Conservation (phyloP, 2,113 vertebrate genomes). For the Melanostigma gelatinosum region DNA sequence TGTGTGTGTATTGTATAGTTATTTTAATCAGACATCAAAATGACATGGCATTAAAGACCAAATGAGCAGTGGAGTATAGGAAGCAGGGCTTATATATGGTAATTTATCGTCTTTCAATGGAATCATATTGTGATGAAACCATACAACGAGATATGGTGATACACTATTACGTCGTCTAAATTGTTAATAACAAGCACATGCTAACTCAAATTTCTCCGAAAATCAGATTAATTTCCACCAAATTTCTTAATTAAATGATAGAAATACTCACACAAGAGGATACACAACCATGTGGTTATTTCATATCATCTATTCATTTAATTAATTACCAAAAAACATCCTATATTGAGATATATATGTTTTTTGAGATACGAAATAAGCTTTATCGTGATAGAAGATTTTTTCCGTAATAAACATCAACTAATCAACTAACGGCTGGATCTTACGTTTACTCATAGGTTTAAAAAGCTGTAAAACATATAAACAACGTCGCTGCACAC, state of each 20-base stretch:
- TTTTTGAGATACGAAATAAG: too few relatives aligned
- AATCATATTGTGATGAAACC: neutral
- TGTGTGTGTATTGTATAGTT: constrained; percentile 7
- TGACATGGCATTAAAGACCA: neutral
- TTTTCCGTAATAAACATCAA: neutral
- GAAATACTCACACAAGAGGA: too few relatives aligned
- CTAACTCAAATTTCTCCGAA: neutral
- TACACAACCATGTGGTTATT: too few relatives aligned
- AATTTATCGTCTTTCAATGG: neutral
- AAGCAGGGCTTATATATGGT: neutral
- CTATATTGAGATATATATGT: too few relatives aligned
- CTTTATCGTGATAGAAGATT: neutral
- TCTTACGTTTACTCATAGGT: neutral
- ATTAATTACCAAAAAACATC: too few relatives aligned
- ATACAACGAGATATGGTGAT: neutral
- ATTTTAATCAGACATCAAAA: constrained; percentile 16
- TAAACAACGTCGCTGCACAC: constrained; percentile 5
- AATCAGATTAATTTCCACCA: too few relatives aligned
- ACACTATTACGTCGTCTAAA: neutral
- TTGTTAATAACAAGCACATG: neutral
- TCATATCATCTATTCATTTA: too few relatives aligned
- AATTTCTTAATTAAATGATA: too few relatives aligned
- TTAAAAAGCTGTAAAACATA: constrained; percentile 26
- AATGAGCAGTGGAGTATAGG: neutral
- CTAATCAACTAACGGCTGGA: neutral